Evolutionary conservation across 30 jellyfish, hydroid and myxozoan genomes (phyloP), one percentile per base, ranked within the genome.

Genomic region (Mastigias papua): DNA sequence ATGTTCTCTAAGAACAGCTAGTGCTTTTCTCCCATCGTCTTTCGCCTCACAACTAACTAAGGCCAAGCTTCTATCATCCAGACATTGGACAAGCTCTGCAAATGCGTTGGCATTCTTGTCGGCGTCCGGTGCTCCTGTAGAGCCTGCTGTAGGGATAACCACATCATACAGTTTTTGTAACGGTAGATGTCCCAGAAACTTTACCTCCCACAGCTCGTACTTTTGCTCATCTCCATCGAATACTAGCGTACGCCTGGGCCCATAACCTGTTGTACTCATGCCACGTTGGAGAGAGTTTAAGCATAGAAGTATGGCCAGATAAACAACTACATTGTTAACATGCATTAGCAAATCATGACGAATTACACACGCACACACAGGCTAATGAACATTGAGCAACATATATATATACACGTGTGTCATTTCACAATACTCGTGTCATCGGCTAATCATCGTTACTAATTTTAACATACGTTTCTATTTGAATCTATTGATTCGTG

Each of bases 151-250:
- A 34, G 67, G 67, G 34, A 25, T 30, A 71, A 71, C 29, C 34
- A 71, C 67, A n/a, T 71, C 46, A 34, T 71, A 30, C 20, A 71
- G 83, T 71, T 71, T 71, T 33, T 48, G 64, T 28, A 71, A 30
- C 69, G 22, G 34, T 54, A 71, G 34, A n/a, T 25, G 67, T 34
- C 83, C 83, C 29, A 71, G 19, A 54, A 75, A 75, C 74, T 46
- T 75, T n/a, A 49, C 74, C 54, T 75, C 87, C 87, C 87, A 75
- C 74, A 75, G 74, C 62, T 75, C 87, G 46, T 48, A 75, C 33
- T 75, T 75, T 48, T 42, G 31, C 62, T 75, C 87, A 54, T 75
- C 87, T 11, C 87, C 87, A 42, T 75, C 87, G 62, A 75, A 75
- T 30, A 46, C 54, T 34, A 75, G 72, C 49, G 28, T 33, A n/a